phyloP scores from a whole-genome alignment of 2,888 invertebrate genomes.

The Xanthia icteritia region DNA sequence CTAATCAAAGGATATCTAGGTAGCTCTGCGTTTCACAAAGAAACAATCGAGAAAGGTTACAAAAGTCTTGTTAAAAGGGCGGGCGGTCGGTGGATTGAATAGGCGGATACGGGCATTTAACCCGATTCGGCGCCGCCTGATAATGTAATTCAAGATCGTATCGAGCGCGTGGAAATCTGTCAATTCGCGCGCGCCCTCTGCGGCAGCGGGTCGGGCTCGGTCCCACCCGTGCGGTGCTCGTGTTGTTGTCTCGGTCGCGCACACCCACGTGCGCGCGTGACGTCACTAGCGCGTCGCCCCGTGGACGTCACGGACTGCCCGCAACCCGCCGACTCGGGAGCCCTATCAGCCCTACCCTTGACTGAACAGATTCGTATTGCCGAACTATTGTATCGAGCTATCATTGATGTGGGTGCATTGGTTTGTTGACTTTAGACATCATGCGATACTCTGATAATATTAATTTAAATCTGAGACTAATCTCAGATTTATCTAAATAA shows the following conservation, averaged over 20 bases:
- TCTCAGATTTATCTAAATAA: too few species aligned
- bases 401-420: slow-evolving; percentile 29
- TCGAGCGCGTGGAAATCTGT: slow-evolving; percentile 87
- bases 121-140: slow-evolving; percentile 74
- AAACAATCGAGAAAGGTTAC: slow-evolving; percentile 64
- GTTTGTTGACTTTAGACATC: slow-evolving; percentile 43
- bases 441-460: slow-evolving; percentile 22
- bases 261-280: slow-evolving; percentile 87
- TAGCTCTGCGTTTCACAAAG: slow-evolving; percentile 45
- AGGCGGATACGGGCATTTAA: slow-evolving; percentile 75
- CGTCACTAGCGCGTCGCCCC: slow-evolving; percentile 81
- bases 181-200: slow-evolving; percentile 84
- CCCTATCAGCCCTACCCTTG: slow-evolving; percentile 65
- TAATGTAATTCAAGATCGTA: slow-evolving; percentile 87
- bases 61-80: slow-evolving; percentile 56
- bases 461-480: slow-evolving; percentile 34
- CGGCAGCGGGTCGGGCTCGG: slow-evolving; percentile 68
- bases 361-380: slow-evolving; percentile 34
- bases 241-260: slow-evolving; percentile 78
- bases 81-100: slow-evolving; percentile 60
- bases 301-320: slow-evolving; percentile 82
- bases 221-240: slow-evolving; percentile 69
- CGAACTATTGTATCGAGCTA: slow-evolving; percentile 19
- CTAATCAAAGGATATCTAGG: slow-evolving; percentile 52
- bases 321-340: slow-evolving; percentile 65